A percentile compares a stretch with the other conserved stretches of the same genome.
These are phyloP conservation scores for Jaculus jaculus DNA, from an alignment of 2,113 vertebrate genomes.

Conservation along the genomic window DNA sequence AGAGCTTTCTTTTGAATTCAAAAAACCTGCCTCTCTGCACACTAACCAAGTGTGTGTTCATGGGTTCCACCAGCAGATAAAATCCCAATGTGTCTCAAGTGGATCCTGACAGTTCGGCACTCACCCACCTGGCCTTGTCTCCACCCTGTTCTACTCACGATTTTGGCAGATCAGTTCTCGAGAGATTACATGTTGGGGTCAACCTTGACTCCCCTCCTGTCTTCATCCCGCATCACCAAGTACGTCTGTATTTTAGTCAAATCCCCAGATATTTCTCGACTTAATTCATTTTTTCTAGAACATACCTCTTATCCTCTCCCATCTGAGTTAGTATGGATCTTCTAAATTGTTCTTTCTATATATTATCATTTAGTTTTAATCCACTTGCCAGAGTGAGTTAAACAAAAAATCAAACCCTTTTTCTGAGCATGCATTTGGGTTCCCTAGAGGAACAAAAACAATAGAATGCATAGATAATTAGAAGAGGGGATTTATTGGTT, in stretches of 20 bases:
- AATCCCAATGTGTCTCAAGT: background rate
- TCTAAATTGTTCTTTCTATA: background rate
- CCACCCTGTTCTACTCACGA: background rate
- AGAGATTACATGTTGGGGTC: background rate
- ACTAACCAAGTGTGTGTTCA: too few species aligned
- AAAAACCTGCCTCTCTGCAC: background rate
- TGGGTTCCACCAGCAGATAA: background rate
- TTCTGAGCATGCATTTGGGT: background rate
- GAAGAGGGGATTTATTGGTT: background rate
- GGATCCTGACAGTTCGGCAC: background rate
- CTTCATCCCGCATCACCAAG: background rate
- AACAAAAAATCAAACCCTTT: too few species aligned
- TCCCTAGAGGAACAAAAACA: too few species aligned
- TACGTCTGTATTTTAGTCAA: background rate
- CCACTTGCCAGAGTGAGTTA: background rate
- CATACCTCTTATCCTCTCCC: background rate
- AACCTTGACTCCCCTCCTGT: background rate
- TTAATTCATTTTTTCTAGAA: background rate
- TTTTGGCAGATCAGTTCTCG: background rate
- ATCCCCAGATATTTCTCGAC: background rate
- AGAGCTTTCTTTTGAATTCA: background rate
- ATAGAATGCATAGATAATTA: background rate
- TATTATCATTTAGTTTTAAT: background rate
- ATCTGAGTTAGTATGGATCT: background rate
- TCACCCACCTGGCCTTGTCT: fast-evolving